Base-by-base conservation (phyloP, 92 coral and sea anemone species). In the Parazoanthus atlanticus region DNA sequence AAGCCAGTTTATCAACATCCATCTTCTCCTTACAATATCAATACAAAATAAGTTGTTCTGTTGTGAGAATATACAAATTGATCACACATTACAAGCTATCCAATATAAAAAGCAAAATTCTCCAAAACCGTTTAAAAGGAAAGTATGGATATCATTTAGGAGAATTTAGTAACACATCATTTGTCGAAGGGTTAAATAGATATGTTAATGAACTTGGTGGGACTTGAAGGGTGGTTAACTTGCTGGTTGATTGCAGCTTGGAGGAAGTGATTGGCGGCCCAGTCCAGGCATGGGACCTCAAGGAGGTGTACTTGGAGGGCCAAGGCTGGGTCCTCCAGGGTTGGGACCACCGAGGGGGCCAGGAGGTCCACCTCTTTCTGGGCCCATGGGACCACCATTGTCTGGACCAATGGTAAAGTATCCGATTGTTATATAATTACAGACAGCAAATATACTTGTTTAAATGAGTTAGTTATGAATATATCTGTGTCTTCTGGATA, bases 281-380 rank as follows among this genome's bases (percentile, higher is more conserved):
- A 52, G 86, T 36, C 86, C 65, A 84, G 87, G 78, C 13, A 23
- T 84, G n/a, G 87, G 87, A n/a, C 78, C 87, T n/a, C 66, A 41
- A 16, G 61, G 78, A 5, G 86, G 86, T 33, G 17, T 83, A 19
- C 66, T 84, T 17, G 87, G 87, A 19, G 87, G 87, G 40, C 87
- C 87, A 70, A 74, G 65, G 40, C 87, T 84, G 3, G 86, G 86
- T 15, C 87, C 87, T n/a, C 92, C 94, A 23, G 94, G 94, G 43
- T 75, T 92, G 92, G 85, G 88, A 36, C 92, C 94, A 33, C 90
- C 92, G 6, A 72, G 92, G 71, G 92, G 90, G 43, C 93, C 88
- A 30, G 93, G 93, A 30, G 78, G 87, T 7, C 78, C 78, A 58
- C 93, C 89, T 29, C 87, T 84, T 69, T 70, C 78, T 32, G 94